A percentile compares a stretch with the other conserved stretches of the same genome.
phyloP scores from a whole-genome alignment of 64 coral and sea anemone genomes.

The Pocillopora verrucosa region DNA sequence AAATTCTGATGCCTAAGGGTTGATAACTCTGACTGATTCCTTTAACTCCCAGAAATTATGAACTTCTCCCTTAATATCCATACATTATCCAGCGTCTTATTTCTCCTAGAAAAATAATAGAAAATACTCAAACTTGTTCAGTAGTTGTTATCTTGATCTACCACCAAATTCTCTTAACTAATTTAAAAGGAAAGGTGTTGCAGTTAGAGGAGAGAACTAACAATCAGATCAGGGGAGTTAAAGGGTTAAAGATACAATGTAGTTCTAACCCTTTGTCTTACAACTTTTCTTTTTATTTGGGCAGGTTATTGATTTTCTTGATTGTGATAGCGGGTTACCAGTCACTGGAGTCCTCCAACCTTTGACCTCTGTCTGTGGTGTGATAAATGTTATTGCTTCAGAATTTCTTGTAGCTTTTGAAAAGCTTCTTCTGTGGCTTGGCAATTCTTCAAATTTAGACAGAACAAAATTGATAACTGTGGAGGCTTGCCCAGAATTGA shows the following conservation, averaged over 20 bases:
- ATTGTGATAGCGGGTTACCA: constrained; percentile 56
- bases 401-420: constrained; percentile 63
- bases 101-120: too few relatives aligned
- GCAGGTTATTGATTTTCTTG: constrained; percentile 81
- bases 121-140: too few relatives aligned
- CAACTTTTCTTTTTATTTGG: background rate
- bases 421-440: constrained; percentile 74
- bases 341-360: constrained; percentile 80
- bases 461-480: background rate
- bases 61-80: too few relatives aligned
- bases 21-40: background rate
- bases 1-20: too few relatives aligned
- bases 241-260: too few relatives aligned
- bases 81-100: too few relatives aligned
- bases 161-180: too few relatives aligned
- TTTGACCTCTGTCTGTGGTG: constrained; percentile 68
- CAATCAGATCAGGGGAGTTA: too few relatives aligned
- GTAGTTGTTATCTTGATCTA: too few relatives aligned
- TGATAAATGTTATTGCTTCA: constrained; percentile 56
- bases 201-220: too few relatives aligned
- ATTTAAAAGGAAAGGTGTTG: too few relatives aligned
- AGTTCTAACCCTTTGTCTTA: background rate
- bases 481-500: background rate
- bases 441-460: constrained; percentile 1
- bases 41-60: too few relatives aligned